These are phyloP conservation scores for Lasioglossum vierecki DNA, from an alignment of 2,888 invertebrate genomes.

Conservation along the genomic window DNA sequence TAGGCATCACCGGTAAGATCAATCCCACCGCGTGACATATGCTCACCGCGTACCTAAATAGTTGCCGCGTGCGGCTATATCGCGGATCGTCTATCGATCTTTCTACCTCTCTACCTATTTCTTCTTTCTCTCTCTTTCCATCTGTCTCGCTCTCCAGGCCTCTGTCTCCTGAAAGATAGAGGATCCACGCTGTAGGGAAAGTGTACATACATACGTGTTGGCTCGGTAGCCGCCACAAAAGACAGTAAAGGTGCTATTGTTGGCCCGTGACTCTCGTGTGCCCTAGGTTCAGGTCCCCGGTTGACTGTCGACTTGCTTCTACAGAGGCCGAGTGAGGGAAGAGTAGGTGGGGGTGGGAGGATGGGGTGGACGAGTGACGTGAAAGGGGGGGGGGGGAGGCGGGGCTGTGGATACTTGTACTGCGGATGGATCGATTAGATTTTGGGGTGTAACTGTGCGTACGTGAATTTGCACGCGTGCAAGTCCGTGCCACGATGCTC, in stretches of 20 bases:
- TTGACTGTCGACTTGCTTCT: slow-evolving; percentile 35
- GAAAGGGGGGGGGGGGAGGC: slow-evolving; percentile 52
- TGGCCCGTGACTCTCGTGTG: slow-evolving; percentile 26
- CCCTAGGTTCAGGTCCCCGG: slow-evolving; percentile 38
- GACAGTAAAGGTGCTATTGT: slow-evolving; percentile 10
- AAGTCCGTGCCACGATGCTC: background rate
- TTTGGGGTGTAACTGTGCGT: slow-evolving; percentile 73
- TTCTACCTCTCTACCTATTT: background rate
- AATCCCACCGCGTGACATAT: slow-evolving; percentile 41
- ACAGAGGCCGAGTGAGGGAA: background rate
- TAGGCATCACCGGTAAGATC: slow-evolving; percentile 83
- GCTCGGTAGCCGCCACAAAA: background rate
- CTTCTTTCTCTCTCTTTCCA: background rate
- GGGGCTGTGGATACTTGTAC: slow-evolving; percentile 65
- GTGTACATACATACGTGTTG: slow-evolving; percentile 19
- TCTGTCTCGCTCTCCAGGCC: background rate
- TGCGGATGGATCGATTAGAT: slow-evolving; percentile 74
- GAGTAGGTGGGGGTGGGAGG: slow-evolving; percentile 18
- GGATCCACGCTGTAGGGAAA: background rate
- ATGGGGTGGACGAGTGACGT: slow-evolving; percentile 22
- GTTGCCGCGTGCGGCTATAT: background rate
- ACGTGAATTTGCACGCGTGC: slow-evolving; percentile 57
- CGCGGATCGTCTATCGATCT: slow-evolving; percentile 48
- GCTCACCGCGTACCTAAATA: slow-evolving; percentile 1
- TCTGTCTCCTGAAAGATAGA: background rate